These are phyloP conservation scores for Tiaroga cobitis DNA, from an alignment of 2,797 vertebrate species.

Conservation along the genomic window DNA sequence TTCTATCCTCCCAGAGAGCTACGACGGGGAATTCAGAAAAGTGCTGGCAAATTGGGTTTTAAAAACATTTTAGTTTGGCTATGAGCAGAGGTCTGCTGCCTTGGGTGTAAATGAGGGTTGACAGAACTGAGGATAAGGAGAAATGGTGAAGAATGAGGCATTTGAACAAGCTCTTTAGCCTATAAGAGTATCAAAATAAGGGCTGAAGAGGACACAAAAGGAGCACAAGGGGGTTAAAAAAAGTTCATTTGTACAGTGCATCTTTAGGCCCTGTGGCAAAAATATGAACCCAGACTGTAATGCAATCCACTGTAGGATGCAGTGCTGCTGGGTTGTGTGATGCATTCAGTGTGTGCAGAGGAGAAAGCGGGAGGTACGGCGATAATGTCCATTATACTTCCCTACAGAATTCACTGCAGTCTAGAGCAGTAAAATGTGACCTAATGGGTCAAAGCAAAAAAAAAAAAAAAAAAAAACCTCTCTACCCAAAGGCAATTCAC, in stretches of 20 bases:
- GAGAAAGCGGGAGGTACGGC: conserved; percentile 9
- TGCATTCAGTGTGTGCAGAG: background rate
- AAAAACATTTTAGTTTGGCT: conserved; percentile 42
- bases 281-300: background rate
- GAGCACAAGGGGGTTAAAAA: background rate
- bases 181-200: conserved; percentile 34
- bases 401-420: conserved; percentile 37
- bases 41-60: conserved; percentile 51
- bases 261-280: conserved; percentile 1
- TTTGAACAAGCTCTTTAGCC: conserved; percentile 42
- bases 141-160: conserved; percentile 47
- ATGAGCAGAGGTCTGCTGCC: conserved; percentile 31
- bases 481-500: conserved; percentile 10
- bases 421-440: conserved; percentile 36
- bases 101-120: conserved; percentile 54
- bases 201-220: conserved; percentile 17
- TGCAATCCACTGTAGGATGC: background rate
- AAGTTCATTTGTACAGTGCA: conserved; percentile 19
- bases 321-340: conserved; percentile 1
- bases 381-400: conserved; percentile 41
- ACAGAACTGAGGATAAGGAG: conserved; percentile 58
- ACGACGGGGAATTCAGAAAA: conserved; percentile 42
- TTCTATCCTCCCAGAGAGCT: conserved; percentile 40
- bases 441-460: conserved; percentile 42
- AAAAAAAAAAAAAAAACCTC: background rate